Percentiles rank a stretch among this genome's conserved stretches.
Evolutionary conservation across 2,888 invertebrate species (phyloP).

Genomic region (Dolichopus griseipennis): DNA sequence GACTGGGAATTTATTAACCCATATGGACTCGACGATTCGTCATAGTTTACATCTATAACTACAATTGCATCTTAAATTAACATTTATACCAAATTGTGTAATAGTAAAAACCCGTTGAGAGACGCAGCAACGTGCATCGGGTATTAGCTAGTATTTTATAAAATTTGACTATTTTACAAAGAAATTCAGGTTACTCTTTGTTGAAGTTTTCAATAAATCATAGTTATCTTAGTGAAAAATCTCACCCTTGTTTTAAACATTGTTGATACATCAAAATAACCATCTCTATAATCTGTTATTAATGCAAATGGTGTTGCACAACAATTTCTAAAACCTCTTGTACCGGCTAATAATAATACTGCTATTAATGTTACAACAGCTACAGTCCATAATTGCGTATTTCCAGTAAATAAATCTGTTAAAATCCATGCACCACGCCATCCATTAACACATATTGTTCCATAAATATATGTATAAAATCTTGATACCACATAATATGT

Average conservation of each 20-base stretch:
- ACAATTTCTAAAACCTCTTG: constrained; percentile 67
- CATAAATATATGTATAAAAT: constrained; percentile 65
- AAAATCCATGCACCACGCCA: constrained; percentile 77
- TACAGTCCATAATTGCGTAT: constrained; percentile 47
- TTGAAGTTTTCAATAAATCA: too few species aligned
- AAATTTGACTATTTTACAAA: too few species aligned
- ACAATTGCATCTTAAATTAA: too few species aligned
- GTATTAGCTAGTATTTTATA: too few species aligned
- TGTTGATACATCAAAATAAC: constrained; percentile 76
- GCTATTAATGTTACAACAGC: constrained; percentile 57
- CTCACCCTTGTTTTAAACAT: constrained; percentile 76
- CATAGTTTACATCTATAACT: too few species aligned
- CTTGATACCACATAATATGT: constrained; percentile 63
- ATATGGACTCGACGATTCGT: too few species aligned
- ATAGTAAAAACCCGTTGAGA: too few species aligned
- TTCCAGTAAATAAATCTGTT: constrained; percentile 61
- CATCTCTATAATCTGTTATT: constrained; percentile 61
- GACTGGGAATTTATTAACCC: too few species aligned
- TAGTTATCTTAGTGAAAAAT: constrained; percentile 27
- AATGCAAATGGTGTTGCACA: constrained; percentile 75
- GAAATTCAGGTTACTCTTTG: too few species aligned
- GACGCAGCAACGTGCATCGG: too few species aligned
- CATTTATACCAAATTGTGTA: too few species aligned
- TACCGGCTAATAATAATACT: constrained; percentile 56
- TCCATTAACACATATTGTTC: constrained; percentile 73